Evolutionary conservation across 2,797 vertebrate genomes (phyloP).

Genomic region (Takifugu rubripes): DNA sequence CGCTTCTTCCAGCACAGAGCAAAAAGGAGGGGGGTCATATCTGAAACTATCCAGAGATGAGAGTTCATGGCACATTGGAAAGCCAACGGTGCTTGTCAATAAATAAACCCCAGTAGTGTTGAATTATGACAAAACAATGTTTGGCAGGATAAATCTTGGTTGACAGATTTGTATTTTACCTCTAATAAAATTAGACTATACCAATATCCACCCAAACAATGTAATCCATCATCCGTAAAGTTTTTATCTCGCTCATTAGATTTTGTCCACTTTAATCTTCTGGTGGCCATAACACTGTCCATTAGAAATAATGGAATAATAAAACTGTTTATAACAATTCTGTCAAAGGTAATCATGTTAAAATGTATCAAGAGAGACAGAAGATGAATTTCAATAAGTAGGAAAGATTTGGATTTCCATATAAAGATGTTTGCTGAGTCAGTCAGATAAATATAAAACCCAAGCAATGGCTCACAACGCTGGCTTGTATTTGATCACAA

Average conservation of each 20-base stretch:
- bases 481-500: neutral
- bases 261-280: constrained; percentile 1
- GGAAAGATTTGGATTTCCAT: constrained; percentile 13
- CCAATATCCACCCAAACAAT: constrained; percentile 20
- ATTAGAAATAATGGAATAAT: constrained; percentile 42
- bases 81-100: neutral
- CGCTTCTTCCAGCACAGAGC: too few species aligned
- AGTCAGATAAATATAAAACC: too few species aligned
- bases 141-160: constrained; percentile 19
- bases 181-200: constrained; percentile 27
- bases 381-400: constrained; percentile 24
- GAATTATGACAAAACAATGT: constrained; percentile 29
- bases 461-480: too few species aligned
- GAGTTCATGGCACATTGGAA: too few species aligned
- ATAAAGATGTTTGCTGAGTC: constrained; percentile 16
- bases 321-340: constrained; percentile 50
- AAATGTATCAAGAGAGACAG: constrained; percentile 19
- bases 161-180: constrained; percentile 34
- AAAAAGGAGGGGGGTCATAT: too few species aligned
- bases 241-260: neutral
- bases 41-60: too few species aligned
- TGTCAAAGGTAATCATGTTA: constrained; percentile 39
- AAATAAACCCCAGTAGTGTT: constrained; percentile 6
- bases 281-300: constrained; percentile 45
- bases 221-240: constrained; percentile 40